phyloP scores from a whole-genome alignment of 2,113 vertebrate genomes.

The Nothoprocta perdicaria region DNA sequence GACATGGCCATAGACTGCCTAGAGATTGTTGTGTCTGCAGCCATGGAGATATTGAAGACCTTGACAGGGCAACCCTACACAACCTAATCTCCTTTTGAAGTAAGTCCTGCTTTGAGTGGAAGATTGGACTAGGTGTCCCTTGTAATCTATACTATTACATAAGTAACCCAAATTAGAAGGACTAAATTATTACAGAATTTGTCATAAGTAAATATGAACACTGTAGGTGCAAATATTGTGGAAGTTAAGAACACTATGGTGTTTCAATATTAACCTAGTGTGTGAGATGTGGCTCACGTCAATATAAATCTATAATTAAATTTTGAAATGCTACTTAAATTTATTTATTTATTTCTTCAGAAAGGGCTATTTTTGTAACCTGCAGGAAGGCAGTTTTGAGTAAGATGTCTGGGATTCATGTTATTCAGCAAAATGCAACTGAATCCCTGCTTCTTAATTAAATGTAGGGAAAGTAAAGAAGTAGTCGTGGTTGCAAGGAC shows the following conservation, averaged over 20 bases:
- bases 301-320: not conserved
- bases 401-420: no score
- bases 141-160: not conserved
- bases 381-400: no score
- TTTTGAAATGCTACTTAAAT: not conserved
- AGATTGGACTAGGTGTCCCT: not conserved
- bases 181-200: no score
- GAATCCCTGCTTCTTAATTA: no score
- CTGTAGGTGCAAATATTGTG: not conserved
- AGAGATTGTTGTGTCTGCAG: not conserved
- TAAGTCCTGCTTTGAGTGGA: not conserved
- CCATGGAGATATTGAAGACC: not conserved
- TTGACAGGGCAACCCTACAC: not conserved
- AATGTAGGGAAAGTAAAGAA: no score
- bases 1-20: not conserved
- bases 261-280: not conserved
- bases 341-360: no score
- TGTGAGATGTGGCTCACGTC: not conserved
- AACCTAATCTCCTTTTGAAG: not conserved
- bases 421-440: no score
- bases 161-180: no score
- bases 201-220: not conserved
- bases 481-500: no score
- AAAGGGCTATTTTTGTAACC: no score
- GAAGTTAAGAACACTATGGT: not conserved